Percentiles rank a stretch among this genome's conserved stretches.
phyloP scores from a whole-genome alignment of 2,888 invertebrate species.

The Halocaridina rubra region DNA sequence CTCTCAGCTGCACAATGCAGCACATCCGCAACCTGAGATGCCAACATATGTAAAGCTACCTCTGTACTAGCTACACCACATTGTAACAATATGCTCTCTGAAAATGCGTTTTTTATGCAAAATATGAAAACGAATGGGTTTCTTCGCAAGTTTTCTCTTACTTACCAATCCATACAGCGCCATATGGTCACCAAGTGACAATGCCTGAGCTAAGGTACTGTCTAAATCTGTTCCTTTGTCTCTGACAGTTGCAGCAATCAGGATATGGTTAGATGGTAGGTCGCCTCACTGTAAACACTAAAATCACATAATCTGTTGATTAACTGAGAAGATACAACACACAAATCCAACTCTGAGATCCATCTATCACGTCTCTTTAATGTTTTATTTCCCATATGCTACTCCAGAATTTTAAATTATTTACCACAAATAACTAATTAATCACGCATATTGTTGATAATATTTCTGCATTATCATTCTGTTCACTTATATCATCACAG shows the following conservation, averaged over 20 bases:
- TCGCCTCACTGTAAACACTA: neutral
- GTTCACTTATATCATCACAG: neutral
- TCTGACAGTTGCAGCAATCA: neutral
- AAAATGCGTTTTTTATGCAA: no score
- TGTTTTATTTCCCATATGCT: neutral
- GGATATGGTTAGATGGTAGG: neutral
- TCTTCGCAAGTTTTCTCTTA: no score
- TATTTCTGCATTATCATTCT: slow-evolving; percentile 17
- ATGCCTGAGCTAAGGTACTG: neutral
- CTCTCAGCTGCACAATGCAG: neutral
- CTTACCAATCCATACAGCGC: no score
- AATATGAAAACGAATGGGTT: no score
- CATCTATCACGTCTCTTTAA: neutral
- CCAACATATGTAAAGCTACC: neutral
- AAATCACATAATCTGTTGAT: neutral
- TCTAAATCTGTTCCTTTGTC: neutral
- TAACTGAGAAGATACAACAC: neutral
- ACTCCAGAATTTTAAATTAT: neutral
- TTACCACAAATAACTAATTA: neutral
- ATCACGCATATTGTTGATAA: neutral
- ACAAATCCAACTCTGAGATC: neutral
- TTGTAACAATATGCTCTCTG: neutral
- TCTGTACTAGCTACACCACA: neutral
- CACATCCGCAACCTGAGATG: neutral
- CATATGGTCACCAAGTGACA: neutral